phyloP scores from a whole-genome alignment of 2,888 invertebrate species.

The Octonoba sinensis region DNA sequence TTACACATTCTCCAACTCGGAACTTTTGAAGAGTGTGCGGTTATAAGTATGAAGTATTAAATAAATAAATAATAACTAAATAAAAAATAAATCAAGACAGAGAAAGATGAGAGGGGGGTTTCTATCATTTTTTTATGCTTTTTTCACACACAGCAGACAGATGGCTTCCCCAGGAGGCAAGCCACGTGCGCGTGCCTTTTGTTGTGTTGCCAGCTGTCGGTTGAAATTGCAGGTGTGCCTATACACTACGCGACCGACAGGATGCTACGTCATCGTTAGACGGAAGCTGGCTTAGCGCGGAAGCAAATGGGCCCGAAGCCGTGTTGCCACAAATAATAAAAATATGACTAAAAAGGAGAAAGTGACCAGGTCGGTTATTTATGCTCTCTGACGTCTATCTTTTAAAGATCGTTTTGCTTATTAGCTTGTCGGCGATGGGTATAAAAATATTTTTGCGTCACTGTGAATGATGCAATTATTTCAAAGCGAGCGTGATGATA shows the following conservation, averaged over 20 bases:
- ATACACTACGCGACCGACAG: constrained; percentile 21
- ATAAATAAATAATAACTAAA: constrained; percentile 40
- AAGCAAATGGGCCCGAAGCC: not conserved
- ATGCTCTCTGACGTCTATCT: no score
- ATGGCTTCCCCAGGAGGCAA: constrained; percentile 41
- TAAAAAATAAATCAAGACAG: constrained; percentile 17
- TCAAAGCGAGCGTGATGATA: no score
- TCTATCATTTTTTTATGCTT: no score
- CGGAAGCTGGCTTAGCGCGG: constrained; percentile 39
- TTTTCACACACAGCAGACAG: constrained; percentile 28
- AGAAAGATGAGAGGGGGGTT: constrained; percentile 6
- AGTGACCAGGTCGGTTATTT: constrained; percentile 26
- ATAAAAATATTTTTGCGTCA: no score
- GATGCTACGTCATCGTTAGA: constrained; percentile 49
- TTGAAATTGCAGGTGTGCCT: constrained; percentile 59
- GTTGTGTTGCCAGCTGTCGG: constrained; percentile 62
- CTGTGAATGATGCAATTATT: no score
- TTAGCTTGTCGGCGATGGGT: no score
- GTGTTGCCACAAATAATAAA: no score
- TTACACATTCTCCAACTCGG: constrained; percentile 15
- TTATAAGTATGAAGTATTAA: constrained; percentile 56
- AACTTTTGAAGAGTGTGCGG: constrained; percentile 47
- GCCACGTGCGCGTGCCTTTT: constrained; percentile 46
- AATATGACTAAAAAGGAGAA: constrained; percentile 21
- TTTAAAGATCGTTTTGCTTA: no score